phyloP scores from a whole-genome alignment of 1,140 invertebrate species.

The Vanessa atalanta region DNA sequence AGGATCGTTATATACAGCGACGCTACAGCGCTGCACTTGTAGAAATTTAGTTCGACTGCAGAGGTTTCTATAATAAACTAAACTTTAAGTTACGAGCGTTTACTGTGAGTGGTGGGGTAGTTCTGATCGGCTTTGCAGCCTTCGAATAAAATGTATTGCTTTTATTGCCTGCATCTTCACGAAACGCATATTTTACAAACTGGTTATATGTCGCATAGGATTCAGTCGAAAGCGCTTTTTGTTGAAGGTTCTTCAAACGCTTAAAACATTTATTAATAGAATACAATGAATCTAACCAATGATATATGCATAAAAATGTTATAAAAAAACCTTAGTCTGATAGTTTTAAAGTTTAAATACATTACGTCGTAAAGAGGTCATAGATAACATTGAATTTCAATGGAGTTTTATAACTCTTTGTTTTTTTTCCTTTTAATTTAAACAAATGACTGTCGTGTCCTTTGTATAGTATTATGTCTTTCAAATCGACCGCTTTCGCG shows the following conservation, averaged over 20 bases:
- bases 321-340: too few species aligned
- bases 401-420: too few species aligned
- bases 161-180: conserved; percentile 47
- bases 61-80: conserved; percentile 50
- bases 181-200: not conserved
- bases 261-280: not conserved
- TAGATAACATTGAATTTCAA: not conserved
- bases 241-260: too few species aligned
- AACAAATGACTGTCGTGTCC: not conserved
- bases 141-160: conserved; percentile 51
- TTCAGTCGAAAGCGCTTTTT: not conserved
- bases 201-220: not conserved
- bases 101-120: conserved; percentile 45
- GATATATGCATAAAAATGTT: too few species aligned
- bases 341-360: too few species aligned
- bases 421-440: not conserved
- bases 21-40: conserved; percentile 29
- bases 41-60: conserved; percentile 18
- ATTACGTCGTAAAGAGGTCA: not conserved
- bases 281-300: not conserved
- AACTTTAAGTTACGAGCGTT: conserved; percentile 57
- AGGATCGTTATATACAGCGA: conserved; percentile 25
- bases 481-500: conserved; percentile 6
- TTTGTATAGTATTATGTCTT: not conserved
- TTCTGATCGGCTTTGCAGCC: conserved; percentile 51